Conservation (phyloP, 2,113 vertebrate species). For the Lynx canadensis region DNA sequence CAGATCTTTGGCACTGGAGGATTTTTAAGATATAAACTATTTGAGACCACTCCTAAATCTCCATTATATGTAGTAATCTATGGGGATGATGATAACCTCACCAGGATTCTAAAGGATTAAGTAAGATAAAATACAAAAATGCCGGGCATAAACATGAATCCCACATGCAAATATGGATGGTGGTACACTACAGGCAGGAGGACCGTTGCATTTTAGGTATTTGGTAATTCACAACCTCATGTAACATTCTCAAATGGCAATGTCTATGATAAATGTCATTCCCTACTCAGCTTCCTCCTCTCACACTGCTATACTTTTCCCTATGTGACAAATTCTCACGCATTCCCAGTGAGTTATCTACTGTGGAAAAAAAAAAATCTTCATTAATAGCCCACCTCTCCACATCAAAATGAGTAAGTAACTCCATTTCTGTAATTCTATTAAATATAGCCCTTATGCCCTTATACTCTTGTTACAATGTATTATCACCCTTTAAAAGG, state of each 20-base stretch:
- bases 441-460: not conserved
- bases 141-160: slow-evolving; percentile 21
- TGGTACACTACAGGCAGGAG: not conserved
- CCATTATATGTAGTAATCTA: not conserved
- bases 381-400: not conserved
- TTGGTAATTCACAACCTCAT: not conserved
- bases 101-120: not conserved
- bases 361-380: not conserved
- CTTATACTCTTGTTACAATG: not conserved
- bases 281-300: not conserved
- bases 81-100: not conserved
- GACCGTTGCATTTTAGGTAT: not conserved
- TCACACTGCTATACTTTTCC: not conserved
- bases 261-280: not conserved
- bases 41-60: slow-evolving; percentile 21
- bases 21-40: slow-evolving; percentile 30
- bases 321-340: not conserved
- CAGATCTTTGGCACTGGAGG: not conserved
- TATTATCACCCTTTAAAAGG: not conserved
- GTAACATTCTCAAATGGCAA: slow-evolving; percentile 19
- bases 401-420: not conserved
- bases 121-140: slow-evolving; percentile 22
- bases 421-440: not conserved
- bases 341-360: not conserved
- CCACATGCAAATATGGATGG: not conserved